Conservation (phyloP, 2,888 invertebrate genomes). For the Cryptops parisi region DNA sequence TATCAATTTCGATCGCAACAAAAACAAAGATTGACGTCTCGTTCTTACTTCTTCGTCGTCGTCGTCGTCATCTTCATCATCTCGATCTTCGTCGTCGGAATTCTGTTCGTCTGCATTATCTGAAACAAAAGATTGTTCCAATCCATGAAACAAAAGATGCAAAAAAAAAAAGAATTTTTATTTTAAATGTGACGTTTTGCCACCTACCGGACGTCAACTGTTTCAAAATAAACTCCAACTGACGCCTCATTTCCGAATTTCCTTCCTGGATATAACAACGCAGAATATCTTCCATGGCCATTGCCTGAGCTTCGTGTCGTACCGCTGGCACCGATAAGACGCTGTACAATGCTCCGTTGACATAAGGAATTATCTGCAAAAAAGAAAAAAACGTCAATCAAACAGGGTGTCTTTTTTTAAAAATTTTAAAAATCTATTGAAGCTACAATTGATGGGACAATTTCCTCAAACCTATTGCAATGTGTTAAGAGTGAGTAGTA, state of each 20-base stretch:
- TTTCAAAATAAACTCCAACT: conserved; percentile 35
- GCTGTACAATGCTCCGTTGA: conserved; percentile 41
- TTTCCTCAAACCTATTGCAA: too few relatives aligned
- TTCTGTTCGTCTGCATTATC: conserved; percentile 17
- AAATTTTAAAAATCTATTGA: too few relatives aligned
- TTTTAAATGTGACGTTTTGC: neutral
- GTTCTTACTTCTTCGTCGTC: conserved; percentile 29
- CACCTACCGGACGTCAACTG: conserved; percentile 28
- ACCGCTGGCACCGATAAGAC: conserved; percentile 37
- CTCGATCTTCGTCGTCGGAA: conserved; percentile 20
- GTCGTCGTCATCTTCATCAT: conserved; percentile 31
- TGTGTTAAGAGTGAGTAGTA: too few relatives aligned
- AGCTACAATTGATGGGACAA: too few relatives aligned
- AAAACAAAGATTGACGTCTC: too few relatives aligned
- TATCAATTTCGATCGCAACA: too few relatives aligned
- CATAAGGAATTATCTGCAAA: conserved; percentile 38
- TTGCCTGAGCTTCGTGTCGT: conserved; percentile 35
- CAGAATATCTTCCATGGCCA: conserved; percentile 35
- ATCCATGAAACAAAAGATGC: too few relatives aligned
- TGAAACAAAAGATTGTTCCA: too few relatives aligned
- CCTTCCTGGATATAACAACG: conserved; percentile 31
- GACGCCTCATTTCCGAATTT: conserved; percentile 30
- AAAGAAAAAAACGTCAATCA: neutral
- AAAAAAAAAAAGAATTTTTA: neutral
- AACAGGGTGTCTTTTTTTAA: too few relatives aligned